Conservation (phyloP, 2,888 invertebrate genomes). For the Mylabris sibirica region DNA sequence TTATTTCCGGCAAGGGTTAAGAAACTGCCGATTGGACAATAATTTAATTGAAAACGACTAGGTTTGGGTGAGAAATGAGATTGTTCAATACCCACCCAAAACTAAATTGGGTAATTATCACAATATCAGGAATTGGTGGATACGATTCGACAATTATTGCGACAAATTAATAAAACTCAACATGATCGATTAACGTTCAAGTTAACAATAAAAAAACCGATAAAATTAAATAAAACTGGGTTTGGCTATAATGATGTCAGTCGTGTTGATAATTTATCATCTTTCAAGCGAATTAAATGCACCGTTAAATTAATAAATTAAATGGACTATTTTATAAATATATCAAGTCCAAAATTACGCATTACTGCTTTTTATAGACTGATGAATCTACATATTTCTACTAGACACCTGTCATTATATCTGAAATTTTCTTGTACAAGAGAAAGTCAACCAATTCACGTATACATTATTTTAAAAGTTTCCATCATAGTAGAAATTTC, state of each 20-base stretch:
- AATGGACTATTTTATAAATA: no score
- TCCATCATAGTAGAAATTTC: not conserved
- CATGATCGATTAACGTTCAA: no score
- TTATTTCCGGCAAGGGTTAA: constrained; percentile 14
- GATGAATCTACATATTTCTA: no score
- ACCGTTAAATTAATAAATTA: constrained; percentile 12
- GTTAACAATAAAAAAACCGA: no score
- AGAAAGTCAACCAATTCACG: not conserved
- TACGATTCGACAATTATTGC: not conserved
- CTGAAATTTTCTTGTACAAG: not conserved
- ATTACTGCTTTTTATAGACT: no score
- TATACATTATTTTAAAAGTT: not conserved
- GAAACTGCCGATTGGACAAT: constrained; percentile 13
- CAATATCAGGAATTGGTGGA: constrained; percentile 12
- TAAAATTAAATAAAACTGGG: not conserved
- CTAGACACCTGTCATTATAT: no score
- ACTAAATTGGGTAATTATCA: constrained; percentile 12
- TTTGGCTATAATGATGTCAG: constrained; percentile 3
- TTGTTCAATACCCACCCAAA: constrained; percentile 10
- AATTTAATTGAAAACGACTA: constrained; percentile 5
- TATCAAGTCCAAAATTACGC: no score
- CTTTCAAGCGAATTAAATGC: not conserved
- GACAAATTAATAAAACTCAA: no score
- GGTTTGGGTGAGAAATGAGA: not conserved
- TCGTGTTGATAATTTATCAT: constrained; percentile 10